These are phyloP conservation scores for Conger conger DNA, from an alignment of 2,113 vertebrate genomes.

Conservation along the genomic window DNA sequence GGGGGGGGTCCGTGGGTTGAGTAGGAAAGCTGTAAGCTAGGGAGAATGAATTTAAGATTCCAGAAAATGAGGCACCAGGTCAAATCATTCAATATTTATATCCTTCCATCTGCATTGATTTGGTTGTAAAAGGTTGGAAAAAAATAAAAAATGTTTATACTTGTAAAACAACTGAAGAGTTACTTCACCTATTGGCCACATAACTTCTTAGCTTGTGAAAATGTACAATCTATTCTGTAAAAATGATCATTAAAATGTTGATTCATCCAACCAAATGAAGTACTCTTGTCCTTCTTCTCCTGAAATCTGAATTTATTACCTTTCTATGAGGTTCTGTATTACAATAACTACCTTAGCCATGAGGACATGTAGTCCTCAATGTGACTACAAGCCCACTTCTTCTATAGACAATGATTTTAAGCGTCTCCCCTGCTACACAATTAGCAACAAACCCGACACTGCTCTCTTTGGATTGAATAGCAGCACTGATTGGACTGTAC, in stretches of 20 bases:
- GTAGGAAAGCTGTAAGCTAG: background rate
- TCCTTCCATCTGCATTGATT: conserved; percentile 4
- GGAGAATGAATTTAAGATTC: background rate
- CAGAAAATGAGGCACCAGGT: background rate
- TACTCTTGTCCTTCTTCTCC: background rate
- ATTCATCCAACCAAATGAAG: background rate
- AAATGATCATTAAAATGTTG: conserved; percentile 35
- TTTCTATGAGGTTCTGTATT: background rate
- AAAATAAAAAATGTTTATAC: conserved; percentile 4
- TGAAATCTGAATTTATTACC: no score
- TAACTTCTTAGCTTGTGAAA: conserved; percentile 35
- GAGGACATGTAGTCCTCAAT: background rate
- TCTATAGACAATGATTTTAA: background rate
- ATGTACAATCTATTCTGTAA: conserved; percentile 37
- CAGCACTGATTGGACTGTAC: background rate
- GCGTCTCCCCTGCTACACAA: no score
- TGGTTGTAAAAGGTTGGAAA: background rate
- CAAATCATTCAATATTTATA: conserved; percentile 25
- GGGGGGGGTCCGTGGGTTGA: background rate
- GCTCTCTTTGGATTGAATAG: no score
- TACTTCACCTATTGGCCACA: conserved; percentile 21
- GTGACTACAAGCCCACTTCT: background rate
- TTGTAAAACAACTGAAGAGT: background rate
- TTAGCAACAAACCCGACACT: no score
- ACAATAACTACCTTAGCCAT: background rate